Percentiles rank a stretch among this genome's conserved stretches.
Evolutionary conservation across 2,113 vertebrate species (phyloP).

Genomic region (Bombycilla garrulus): DNA sequence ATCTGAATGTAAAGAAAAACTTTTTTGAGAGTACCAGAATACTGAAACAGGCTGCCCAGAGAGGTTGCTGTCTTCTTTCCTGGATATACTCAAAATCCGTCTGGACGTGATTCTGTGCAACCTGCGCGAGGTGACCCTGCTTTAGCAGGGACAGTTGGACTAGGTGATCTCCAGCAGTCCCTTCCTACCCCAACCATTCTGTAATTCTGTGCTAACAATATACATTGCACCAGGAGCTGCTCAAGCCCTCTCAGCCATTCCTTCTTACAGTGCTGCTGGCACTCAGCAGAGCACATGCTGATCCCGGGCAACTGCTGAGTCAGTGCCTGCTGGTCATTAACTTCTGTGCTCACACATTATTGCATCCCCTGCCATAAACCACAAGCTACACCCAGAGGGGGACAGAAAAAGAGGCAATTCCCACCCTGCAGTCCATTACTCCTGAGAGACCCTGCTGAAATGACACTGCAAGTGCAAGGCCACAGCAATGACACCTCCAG

Average conservation of each 20-base stretch:
- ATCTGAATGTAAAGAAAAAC: not conserved
- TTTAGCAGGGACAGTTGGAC: not conserved
- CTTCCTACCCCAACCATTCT: not conserved
- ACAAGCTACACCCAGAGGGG: not conserved
- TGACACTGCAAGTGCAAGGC: not conserved
- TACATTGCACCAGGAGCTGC: not conserved
- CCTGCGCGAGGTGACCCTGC: not conserved
- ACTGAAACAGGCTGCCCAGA: not conserved
- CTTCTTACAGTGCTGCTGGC: not conserved
- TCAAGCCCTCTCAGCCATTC: not conserved
- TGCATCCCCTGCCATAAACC: not conserved
- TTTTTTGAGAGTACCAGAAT: not conserved
- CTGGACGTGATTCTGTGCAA: not conserved
- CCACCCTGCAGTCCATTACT: not conserved
- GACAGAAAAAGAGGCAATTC: not conserved
- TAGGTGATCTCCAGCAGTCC: not conserved
- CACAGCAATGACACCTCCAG: rapidly evolving
- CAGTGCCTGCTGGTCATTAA: not conserved
- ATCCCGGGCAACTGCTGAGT: not conserved
- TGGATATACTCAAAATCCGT: not conserved
- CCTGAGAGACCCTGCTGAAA: not conserved
- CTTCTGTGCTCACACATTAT: not conserved
- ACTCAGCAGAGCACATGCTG: not conserved
- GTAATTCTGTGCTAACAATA: not conserved
- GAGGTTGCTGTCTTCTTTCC: not conserved